Evolutionary conservation across 2,797 vertebrate genomes (phyloP).

Genomic region (Kryptolebias ocellatus): DNA sequence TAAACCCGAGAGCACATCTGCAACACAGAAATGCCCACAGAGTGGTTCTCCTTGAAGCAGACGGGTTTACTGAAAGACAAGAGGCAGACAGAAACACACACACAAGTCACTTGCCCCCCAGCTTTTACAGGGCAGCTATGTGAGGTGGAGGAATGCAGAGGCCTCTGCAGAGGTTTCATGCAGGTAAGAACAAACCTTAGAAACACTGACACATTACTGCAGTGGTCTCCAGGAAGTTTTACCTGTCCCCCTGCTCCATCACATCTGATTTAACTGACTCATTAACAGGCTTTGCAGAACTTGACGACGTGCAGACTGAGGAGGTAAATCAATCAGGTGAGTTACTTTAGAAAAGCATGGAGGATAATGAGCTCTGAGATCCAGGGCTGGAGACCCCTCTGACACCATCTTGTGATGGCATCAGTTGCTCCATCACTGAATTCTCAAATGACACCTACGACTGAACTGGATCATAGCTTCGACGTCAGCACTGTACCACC

Average conservation of each 20-base stretch:
- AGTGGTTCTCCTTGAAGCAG: conserved; percentile 47
- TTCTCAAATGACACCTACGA: background rate
- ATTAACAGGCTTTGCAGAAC: too few relatives aligned
- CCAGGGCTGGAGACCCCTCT: too few relatives aligned
- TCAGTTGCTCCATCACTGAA: background rate
- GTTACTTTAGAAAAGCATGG: too few relatives aligned
- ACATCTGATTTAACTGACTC: too few relatives aligned
- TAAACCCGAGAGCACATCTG: conserved; percentile 31
- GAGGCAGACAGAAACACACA: background rate
- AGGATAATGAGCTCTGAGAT: too few relatives aligned
- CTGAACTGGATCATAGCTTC: background rate
- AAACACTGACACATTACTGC: background rate
- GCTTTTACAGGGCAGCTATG: conserved; percentile 38
- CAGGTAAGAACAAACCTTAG: conserved; percentile 28
- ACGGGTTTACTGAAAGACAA: conserved; percentile 22
- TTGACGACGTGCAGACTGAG: too few relatives aligned
- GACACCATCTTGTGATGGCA: too few relatives aligned
- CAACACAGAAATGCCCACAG: conserved; percentile 35
- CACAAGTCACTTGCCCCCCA: conserved; percentile 21
- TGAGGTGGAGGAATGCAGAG: conserved; percentile 63
- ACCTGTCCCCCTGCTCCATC: too few relatives aligned
- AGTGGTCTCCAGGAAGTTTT: too few relatives aligned
- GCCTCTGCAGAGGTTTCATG: conserved; percentile 24
- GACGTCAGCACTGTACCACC: background rate
- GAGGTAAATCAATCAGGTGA: too few relatives aligned